Base-by-base conservation (phyloP, 2,888 invertebrate genomes). In the Theristus sp. region DNA sequence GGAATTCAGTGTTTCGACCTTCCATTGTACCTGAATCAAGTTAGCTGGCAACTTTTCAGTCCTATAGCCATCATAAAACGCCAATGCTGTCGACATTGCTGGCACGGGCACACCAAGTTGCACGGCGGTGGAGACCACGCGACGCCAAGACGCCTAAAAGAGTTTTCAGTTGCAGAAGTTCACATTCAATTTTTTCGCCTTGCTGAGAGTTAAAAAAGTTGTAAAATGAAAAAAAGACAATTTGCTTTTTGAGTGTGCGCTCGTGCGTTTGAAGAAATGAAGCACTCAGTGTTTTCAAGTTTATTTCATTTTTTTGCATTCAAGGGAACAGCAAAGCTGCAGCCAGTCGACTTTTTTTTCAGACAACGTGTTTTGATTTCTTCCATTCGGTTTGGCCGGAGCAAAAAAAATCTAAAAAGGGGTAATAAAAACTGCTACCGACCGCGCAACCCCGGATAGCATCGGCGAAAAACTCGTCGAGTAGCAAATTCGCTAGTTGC, bases 21-120 rank as follows among this genome's bases (percentile, higher is more conserved):
- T n/a, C n/a, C n/a, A n/a, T n/a, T n/a, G n/a, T 1, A 57, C 86
- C 81, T 96, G 96, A 62, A 96, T 79, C 62, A 98, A 79, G 77
- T 98, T 98, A 6, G 98, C 96, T 0, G 98, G 96, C 57, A 96
- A 79, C 59, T 82, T 80, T 52, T 81, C 84, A 1, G 85, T 82
- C 60, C 94, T 82, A 76, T 90, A 96, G 1, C 96, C 96, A 77
- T 98, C 98, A 75, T 89, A 98, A 80, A 98, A 98, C 24, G 93
- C 86, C 38, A 98, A 80, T 0, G 96, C 98, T 0, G 94, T 84
- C 60, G 86, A 85, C 71, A 96, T 81, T 0, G 90, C 88, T 0
- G 98, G 96, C 22, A 87, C 85, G 0, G 98, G 93, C 59, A 94
- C 85, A n/a, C 94, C 96, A 24, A 84, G 77, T 47, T 74, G 75